Base-by-base conservation (phyloP, 92 coral and sea anemone species). In the Parazoanthus swiftii region DNA sequence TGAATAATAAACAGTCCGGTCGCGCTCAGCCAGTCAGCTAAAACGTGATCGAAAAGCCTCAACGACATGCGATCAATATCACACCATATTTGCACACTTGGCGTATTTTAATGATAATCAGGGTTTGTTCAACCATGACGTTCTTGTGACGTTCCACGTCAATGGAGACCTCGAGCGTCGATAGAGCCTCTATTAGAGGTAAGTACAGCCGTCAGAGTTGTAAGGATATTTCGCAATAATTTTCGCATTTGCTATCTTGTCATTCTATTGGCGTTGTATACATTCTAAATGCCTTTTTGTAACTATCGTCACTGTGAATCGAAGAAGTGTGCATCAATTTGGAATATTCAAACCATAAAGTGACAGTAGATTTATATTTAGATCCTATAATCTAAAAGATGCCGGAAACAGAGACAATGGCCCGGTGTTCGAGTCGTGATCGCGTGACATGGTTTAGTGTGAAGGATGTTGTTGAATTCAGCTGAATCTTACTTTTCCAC, bases 91-190 rank as follows among this genome's bases (percentile, higher is more conserved):
- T 80, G 73, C 36, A 63, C 70, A 63, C 70, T 63, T 26, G 16
- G 70, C 25, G 70, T 13, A 63, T 58, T 58, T 26, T 44, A 8
- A 51, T 46, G 63, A 48, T 14, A 15, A 44, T 21, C 82, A 50
- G 82, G 23, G 43, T 59, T 33, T 18, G 20, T 21, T 58, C 21
- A 16, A 2, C 85, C 46, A 56, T 18, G 72, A 80, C 71, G 73
- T 80, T n/a, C 33, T 8, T 13, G 85, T 80, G 71, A 80, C 48
- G 85, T 80, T 63, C 59, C 50, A 58, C 85, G 33, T 80, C 85
- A 80, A 15, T 73, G 44, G 37, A 26, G 84, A 15, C 77, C 1
- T 3, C 6, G 29, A 51, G 33, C 33, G 33, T 29, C 16, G 51
- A 15, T 78, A 14, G n/a, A 6, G 0, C 7, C 33, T 29, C 33